Evolutionary conservation across 2,113 vertebrate genomes (phyloP), one percentile per base, ranked within the genome.

Genomic region (Oncorhynchus clarkii): DNA sequence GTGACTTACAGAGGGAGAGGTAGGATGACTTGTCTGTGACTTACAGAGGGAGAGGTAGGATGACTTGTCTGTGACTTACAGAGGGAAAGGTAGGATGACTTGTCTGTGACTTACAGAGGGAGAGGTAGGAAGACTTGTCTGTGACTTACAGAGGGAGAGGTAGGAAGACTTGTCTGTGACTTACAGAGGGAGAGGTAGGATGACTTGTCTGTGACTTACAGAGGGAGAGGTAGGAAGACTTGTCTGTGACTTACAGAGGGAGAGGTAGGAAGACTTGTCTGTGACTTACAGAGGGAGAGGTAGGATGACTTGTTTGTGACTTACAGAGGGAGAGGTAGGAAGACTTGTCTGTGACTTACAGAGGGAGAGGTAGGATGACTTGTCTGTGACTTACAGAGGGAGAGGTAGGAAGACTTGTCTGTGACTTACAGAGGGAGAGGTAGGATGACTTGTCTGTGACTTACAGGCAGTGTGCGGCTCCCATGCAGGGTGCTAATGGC

Each of bases 401-500:
- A 34, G 29, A 31, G 60, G 8, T 45, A 2, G 39, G 39, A 45
- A 0, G 39, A 45, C 9, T 45, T 75, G 67, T 24, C 7, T 75
- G 59, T 64, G 62, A n/a, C n/a, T 16, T 60, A 60, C 4, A 60
- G n/a, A 9, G n/a, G 2, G 59, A 72, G 16, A 45, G 39, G 39
- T 45, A 2, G 8, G 39, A 11, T 0, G 39, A 45, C 39, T 45
- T 77, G 12, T 26, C 68, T 27, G 67, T 31, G 73, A 76, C 88
- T 89, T 87, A 97, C 96, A 85, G 96, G 96, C 88, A 96, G 91
- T 2, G 95, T 97, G 80, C 95, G 94, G 84, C 96, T 97, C 78
- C 95, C 95, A 4, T 97, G 96, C 69, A 97, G 92, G n/a, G 95
- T 94, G 80, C 93, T 94, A 85, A 97, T 97, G 82, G 96, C 96